These are phyloP conservation scores for Prunella fulvescens DNA, from an alignment of 2,113 vertebrate genomes.

Conservation along the genomic window DNA sequence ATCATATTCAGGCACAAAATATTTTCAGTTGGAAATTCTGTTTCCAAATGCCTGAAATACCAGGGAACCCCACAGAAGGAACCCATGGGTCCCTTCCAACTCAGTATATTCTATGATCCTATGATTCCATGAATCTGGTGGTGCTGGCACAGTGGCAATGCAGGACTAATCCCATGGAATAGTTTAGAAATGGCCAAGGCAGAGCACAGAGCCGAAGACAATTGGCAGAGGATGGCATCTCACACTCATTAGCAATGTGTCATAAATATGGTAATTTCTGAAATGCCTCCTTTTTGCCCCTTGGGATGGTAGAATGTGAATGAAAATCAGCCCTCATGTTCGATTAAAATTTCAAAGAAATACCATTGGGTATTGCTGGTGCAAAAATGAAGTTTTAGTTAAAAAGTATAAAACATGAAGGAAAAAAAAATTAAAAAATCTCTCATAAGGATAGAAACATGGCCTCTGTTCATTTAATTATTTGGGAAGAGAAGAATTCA, in stretches of 20 bases:
- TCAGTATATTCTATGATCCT: background rate
- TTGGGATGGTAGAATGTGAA: background rate
- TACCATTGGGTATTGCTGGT: background rate
- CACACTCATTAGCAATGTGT: background rate
- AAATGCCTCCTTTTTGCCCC: background rate
- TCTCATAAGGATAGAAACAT: background rate
- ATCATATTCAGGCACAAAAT: background rate
- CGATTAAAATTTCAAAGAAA: background rate
- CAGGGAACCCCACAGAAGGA: background rate
- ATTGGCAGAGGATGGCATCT: background rate
- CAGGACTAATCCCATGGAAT: background rate
- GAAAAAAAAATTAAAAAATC: background rate
- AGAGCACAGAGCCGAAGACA: background rate
- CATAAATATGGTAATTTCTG: constrained; percentile 32
- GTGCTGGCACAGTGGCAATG: accelerated
- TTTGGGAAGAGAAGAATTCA: background rate
- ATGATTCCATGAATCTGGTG: background rate
- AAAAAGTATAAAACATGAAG: background rate
- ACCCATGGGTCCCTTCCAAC: background rate
- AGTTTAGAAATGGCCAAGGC: background rate
- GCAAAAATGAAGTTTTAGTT: background rate
- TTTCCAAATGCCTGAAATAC: background rate
- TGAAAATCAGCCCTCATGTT: background rate
- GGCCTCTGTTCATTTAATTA: background rate
- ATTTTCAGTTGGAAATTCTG: background rate